These are phyloP conservation scores for Oligia latruncula DNA, from an alignment of 2,888 invertebrate species.

Conservation along the genomic window DNA sequence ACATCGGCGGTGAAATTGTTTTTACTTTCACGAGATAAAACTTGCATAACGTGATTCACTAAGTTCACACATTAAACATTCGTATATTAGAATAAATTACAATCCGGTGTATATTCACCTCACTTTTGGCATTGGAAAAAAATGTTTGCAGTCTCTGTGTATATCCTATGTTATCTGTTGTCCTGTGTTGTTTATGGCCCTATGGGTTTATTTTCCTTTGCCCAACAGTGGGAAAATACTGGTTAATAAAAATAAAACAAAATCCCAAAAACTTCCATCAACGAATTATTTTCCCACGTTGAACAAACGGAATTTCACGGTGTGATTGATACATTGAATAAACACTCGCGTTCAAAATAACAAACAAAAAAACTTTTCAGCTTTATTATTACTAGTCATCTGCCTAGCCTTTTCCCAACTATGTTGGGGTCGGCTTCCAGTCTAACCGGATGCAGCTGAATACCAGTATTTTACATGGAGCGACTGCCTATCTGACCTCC, in stretches of 20 bases:
- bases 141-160: neutral
- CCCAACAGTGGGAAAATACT: neutral
- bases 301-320: fast-evolving
- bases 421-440: too few species aligned
- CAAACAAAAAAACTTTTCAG: neutral
- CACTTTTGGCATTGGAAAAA: too few species aligned
- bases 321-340: neutral
- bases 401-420: too few species aligned
- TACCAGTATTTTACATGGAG: too few species aligned
- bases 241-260: neutral
- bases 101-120: too few species aligned
- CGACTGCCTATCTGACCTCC: too few species aligned
- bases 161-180: neutral
- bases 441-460: too few species aligned
- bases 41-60: neutral
- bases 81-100: too few species aligned
- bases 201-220: neutral
- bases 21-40: neutral
- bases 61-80: neutral
- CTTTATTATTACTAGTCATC: neutral
- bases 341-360: too few species aligned
- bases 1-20: neutral
- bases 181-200: too few species aligned
- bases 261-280: neutral
- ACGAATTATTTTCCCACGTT: neutral